Base-by-base conservation (phyloP, 2,888 invertebrate species). In the Blera fallax region DNA sequence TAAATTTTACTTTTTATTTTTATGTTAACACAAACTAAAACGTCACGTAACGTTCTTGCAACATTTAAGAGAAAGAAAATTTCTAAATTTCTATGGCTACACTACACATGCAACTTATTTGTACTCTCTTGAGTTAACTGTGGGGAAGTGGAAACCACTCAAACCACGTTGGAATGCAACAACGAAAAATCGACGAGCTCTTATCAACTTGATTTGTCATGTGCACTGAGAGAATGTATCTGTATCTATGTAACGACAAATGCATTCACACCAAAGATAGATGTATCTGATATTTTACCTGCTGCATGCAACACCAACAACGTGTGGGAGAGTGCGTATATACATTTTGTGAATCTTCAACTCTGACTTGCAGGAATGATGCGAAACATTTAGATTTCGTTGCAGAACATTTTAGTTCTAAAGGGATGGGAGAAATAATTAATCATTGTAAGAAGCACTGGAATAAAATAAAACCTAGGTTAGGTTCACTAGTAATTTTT, bases 131-230 rank as follows among this genome's bases (percentile, higher is more conserved):
- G 27, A 16, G 43, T 37, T n/a, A n/a, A n/a, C n/a, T n/a, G n/a
- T n/a, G n/a, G n/a, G n/a, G 18, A 37, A 52, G 11, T 0, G 7
- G 37, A 21, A 37, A 6, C 18, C 27, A 62, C 62, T 62, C 62
- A 62, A 43, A 6, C 27, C 5, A 14, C 10, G 29, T 62, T 43
- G 11, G 43, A 10, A 6, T 29, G 43, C 43, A 62, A 43, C 27
- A 34, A 4, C 10, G 11, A 24, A 18, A 21, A 6, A n/a, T 10
- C 21, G 34, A 43, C 6, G 32, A 14, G 24, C 43, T 48, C 65
- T 76, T 76, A 76, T 76, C 76, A 76, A 76, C 34, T 65, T 56
- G 56, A 76, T 65, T 65, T 65, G 76, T 56, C 37, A 74, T 48
- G 74, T 65, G 65, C 56, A 40, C 24, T 21, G 32, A 32, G n/a